These are phyloP conservation scores for Scolanthus callimorphus DNA, from an alignment of 92 coral and sea anemone species.

Conservation along the genomic window DNA sequence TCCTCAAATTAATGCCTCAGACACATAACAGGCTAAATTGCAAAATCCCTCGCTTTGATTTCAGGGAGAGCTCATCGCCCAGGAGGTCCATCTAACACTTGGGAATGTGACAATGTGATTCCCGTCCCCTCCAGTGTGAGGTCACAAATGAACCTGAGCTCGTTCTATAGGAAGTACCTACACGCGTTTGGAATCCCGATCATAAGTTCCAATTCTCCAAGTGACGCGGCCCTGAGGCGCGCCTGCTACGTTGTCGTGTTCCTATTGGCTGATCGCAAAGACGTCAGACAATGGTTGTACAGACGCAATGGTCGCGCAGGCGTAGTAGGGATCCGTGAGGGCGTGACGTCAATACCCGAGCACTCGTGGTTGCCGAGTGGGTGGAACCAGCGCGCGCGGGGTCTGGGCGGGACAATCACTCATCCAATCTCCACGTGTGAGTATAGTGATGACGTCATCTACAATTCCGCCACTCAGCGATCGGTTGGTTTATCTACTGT, in stretches of 20 bases:
- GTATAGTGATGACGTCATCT: no score
- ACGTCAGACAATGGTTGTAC: constrained; percentile 83
- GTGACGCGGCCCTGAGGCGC: constrained; percentile 75
- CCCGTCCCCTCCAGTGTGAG: no score
- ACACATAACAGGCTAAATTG: no score
- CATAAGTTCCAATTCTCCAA: constrained; percentile 70
- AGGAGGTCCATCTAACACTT: no score
- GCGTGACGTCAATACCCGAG: constrained; percentile 90
- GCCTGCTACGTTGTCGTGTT: constrained; percentile 94
- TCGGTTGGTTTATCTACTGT: no score
- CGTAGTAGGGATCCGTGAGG: constrained; percentile 63
- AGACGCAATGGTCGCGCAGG: constrained; percentile 73
- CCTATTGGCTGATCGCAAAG: no score
- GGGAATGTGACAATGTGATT: no score
- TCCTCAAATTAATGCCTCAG: no score
- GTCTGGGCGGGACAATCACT: constrained; percentile 88
- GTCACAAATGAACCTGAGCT: constrained; percentile 44
- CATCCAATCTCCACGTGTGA: no score
- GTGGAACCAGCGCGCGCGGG: constrained; percentile 99
- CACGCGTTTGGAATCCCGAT: constrained; percentile 95
- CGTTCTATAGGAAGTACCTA: constrained; percentile 81
- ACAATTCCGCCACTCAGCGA: no score
- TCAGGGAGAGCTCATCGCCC: no score
- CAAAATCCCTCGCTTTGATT: no score
- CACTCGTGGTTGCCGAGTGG: constrained; percentile 81